These are phyloP conservation scores for Chondrosia reniformis DNA, from an alignment of 37 sponge, comb jelly and placozoan genomes.

Conservation along the genomic window DNA sequence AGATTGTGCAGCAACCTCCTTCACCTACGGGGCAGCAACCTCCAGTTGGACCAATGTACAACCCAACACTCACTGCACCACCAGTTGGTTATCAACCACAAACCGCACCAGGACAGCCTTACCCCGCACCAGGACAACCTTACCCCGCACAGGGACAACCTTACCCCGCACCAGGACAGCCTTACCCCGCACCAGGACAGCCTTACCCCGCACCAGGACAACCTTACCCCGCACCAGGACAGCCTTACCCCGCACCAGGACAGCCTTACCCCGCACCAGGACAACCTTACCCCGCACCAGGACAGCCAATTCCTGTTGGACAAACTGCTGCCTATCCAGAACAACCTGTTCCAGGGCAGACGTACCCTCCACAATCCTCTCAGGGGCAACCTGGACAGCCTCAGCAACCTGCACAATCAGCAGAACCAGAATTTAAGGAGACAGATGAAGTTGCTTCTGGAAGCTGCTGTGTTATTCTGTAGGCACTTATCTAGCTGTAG, in stretches of 20 bases:
- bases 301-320: not conserved
- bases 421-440: not conserved
- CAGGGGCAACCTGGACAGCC: not conserved
- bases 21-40: too few species aligned
- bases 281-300: not conserved
- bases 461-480: conserved; percentile 19
- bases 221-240: too few species aligned
- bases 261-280: not conserved
- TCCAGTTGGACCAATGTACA: too few species aligned
- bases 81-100: not conserved
- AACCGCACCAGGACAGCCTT: not conserved
- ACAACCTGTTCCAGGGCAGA: not conserved
- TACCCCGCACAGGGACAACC: not conserved
- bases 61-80: too few species aligned
- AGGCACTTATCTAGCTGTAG: not conserved
- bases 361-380: conserved; percentile 1
- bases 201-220: not conserved
- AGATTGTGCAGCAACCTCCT: too few species aligned
- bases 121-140: too few species aligned
- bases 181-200: not conserved
- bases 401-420: not conserved
- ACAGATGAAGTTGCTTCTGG: not conserved
- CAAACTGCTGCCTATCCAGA: not conserved
- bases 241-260: not conserved
- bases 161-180: not conserved